phyloP scores from a whole-genome alignment of 2,113 vertebrate genomes.

The Upupa epops region DNA sequence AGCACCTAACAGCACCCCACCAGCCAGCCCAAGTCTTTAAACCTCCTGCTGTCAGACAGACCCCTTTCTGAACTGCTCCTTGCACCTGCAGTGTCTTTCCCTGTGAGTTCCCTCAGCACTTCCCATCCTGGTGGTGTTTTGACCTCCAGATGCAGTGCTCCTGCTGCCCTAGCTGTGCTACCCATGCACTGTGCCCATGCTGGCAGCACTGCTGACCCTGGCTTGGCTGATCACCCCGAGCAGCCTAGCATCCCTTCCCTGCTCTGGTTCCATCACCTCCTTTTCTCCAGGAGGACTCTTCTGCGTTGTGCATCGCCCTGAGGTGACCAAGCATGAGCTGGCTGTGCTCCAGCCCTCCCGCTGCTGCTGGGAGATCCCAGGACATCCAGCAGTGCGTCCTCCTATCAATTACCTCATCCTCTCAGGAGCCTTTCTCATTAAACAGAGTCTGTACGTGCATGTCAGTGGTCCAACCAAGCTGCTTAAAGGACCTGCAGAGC shows the following conservation, averaged over 20 bases:
- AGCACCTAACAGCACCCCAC: too few relatives aligned
- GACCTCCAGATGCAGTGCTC: background rate
- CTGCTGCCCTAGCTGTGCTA: background rate
- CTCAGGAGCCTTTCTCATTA: background rate
- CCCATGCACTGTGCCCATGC: rapidly evolving
- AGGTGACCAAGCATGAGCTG: background rate
- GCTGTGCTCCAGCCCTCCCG: background rate
- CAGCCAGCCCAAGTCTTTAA: background rate
- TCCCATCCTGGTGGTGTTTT: background rate
- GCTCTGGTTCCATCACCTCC: background rate
- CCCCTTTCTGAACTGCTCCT: background rate
- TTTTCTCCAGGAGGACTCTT: background rate
- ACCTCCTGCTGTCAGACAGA: rapidly evolving
- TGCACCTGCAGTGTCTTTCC: background rate
- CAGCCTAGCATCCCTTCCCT: background rate
- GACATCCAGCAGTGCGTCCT: background rate
- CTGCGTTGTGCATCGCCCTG: background rate
- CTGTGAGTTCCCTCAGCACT: background rate
- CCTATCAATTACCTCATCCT: background rate
- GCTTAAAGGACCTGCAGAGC: background rate
- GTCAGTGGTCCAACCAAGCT: background rate
- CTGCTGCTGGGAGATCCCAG: background rate
- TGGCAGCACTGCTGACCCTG: background rate
- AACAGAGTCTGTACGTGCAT: background rate
- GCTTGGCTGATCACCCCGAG: background rate